These are phyloP conservation scores for Toxostoma redivivum DNA, from an alignment of 2,113 vertebrate species.

Conservation along the genomic window DNA sequence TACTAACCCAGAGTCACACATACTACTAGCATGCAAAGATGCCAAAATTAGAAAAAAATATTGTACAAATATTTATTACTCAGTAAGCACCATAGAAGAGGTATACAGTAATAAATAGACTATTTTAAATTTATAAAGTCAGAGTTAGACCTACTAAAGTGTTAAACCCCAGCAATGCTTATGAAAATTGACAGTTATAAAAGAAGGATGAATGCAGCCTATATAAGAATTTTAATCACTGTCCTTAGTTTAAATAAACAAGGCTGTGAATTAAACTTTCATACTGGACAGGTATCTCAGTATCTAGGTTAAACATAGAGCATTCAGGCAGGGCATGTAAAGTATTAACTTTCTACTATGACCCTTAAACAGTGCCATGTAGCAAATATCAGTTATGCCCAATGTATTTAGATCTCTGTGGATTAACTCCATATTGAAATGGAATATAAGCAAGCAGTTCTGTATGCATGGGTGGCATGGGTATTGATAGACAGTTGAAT, in stretches of 20 bases:
- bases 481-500: background rate
- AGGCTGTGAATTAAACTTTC: background rate
- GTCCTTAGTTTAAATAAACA: background rate
- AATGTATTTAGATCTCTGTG: slow-evolving; percentile 10
- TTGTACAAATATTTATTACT: background rate
- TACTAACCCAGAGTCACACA: background rate
- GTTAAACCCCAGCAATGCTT: background rate
- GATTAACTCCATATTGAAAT: slow-evolving; percentile 23
- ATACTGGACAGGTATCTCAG: background rate
- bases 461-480: background rate
- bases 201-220: background rate
- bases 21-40: background rate
- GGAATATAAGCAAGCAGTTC: background rate
- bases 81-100: background rate
- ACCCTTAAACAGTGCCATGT: background rate
- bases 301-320: background rate
- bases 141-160: background rate
- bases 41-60: background rate
- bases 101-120: background rate
- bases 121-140: background rate
- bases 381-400: slow-evolving; percentile 6
- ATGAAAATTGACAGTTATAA: background rate
- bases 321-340: background rate
- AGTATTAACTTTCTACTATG: background rate
- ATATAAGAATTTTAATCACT: background rate